Evolutionary conservation across 1,140 invertebrate genomes (phyloP), one percentile per base, ranked within the genome.

Genomic region (Agrypnia vestita): DNA sequence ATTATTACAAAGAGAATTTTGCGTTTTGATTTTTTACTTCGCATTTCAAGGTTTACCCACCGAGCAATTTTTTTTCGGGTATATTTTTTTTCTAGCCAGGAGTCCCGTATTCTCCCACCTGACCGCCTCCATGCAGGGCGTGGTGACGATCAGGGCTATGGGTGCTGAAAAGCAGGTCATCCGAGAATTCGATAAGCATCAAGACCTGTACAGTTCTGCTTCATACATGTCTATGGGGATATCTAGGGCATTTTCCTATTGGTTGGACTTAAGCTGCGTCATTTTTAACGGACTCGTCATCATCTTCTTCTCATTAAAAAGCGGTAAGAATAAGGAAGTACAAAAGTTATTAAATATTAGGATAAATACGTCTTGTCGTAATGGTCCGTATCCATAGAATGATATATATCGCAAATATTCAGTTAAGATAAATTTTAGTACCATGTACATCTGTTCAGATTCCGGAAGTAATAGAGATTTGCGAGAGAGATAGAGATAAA

Each of bases 81-180:
- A n/a, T n/a, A n/a, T 78, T 75, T 6, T 73, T 6, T 61, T 84
- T 84, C 61, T 64, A 91, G 91, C 88, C 7, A 86, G 90, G 80
- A 91, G 91, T 84, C 94, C 94, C 3, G 91, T 96, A 9, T 95
- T 94, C 84, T 93, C 93, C 12, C 93, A 95, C 83, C 85, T 95
- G 0, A 93, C 90, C 79, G 90, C 93, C 3, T 91, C 92, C 0
- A 79, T 95, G 8, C 90, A 93, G 84, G 94, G 94, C 8, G 84
- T 95, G 0, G 88, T 91, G 19, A 94, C 93, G 0, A 93, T 96
- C 21, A 85, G 94, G 80, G 92, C 94, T 4, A 93, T 91, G 78
- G 84, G 86, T 9, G 89, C 90, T 8, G 87, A 93, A 84, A 86
- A 89, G 71, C 86, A 88, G 46, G 89, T 94, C 49, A 91, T 91